Conservation (phyloP, 1,140 invertebrate species). For the Amyelois transitella region DNA sequence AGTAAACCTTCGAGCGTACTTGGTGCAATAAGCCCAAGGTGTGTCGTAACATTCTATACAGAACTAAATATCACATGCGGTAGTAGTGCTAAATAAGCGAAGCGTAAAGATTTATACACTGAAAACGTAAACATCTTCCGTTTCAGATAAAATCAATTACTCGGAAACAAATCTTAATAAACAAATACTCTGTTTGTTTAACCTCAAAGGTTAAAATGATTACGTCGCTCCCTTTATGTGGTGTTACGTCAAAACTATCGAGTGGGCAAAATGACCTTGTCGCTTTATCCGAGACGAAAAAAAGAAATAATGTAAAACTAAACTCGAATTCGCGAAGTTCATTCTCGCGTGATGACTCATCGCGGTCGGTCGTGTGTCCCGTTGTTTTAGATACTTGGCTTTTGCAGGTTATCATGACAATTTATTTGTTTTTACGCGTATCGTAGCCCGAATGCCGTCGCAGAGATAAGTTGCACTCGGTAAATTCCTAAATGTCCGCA, state of each 20-base stretch:
- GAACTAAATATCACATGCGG: not conserved
- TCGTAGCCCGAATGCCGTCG: slow-evolving; percentile 10
- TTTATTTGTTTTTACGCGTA: slow-evolving; percentile 29
- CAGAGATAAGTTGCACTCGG: not conserved
- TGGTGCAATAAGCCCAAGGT: not conserved
- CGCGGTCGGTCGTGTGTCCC: slow-evolving; percentile 20
- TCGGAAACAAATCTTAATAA: slow-evolving; percentile 10
- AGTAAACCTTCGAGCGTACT: not conserved
- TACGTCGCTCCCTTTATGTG: slow-evolving; percentile 15
- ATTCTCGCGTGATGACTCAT: slow-evolving; percentile 45
- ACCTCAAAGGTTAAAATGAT: slow-evolving; percentile 33
- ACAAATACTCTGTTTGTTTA: slow-evolving; percentile 33
- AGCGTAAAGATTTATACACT: not conserved
- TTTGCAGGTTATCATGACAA: slow-evolving; percentile 32
- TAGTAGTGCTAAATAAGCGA: not conserved
- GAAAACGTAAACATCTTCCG: not conserved
- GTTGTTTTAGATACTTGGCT: slow-evolving; percentile 9
- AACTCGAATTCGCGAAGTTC: slow-evolving; percentile 18
- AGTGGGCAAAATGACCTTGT: slow-evolving; percentile 31
- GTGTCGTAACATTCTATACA: not conserved
- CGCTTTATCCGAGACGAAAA: slow-evolving; percentile 11
- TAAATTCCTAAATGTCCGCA: slow-evolving; percentile 19
- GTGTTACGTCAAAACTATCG: slow-evolving; percentile 28
- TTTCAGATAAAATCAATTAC: not conserved
- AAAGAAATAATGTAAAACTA: slow-evolving; percentile 5